A percentile compares a stretch with the other conserved stretches of the same genome.
Evolutionary conservation across 1,140 invertebrate genomes (phyloP).

Genomic region (Drosophila sp.): DNA sequence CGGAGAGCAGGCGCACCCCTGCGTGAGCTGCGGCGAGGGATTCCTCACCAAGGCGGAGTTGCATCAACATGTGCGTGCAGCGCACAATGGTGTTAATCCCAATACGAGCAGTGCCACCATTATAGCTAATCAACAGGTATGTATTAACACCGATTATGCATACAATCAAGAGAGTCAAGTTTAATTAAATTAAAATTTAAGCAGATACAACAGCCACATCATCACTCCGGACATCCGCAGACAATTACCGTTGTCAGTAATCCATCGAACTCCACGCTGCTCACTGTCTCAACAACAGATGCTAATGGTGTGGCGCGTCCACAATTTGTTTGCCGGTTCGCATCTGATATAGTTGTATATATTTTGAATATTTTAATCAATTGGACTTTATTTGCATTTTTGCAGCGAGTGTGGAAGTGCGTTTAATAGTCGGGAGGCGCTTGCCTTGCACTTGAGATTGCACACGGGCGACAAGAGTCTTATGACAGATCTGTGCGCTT

Average conservation of each 20-base stretch:
- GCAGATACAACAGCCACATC: slow-evolving; percentile 83
- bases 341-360: slow-evolving; percentile 1
- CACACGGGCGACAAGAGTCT: slow-evolving; percentile 93
- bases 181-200: slow-evolving; percentile 51
- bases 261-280: slow-evolving; percentile 74
- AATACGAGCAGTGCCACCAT: slow-evolving; percentile 85
- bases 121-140: slow-evolving; percentile 80
- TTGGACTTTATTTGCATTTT: background rate
- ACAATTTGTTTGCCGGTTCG: slow-evolving; percentile 85
- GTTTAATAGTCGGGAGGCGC: slow-evolving; percentile 89
- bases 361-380: background rate
- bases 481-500: slow-evolving; percentile 93
- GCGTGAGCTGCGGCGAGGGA: slow-evolving; percentile 90
- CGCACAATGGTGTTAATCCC: slow-evolving; percentile 85
- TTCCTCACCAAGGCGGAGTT: slow-evolving; percentile 90
- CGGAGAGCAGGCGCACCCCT: slow-evolving; percentile 88
- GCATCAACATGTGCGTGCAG: slow-evolving; percentile 89
- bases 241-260: slow-evolving; percentile 84
- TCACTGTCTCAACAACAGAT: slow-evolving; percentile 78
- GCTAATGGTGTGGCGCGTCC: slow-evolving; percentile 68
- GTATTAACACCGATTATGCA: background rate
- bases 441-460: slow-evolving; percentile 91
- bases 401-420: slow-evolving; percentile 88
- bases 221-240: slow-evolving; percentile 85
- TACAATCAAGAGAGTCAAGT: background rate